These are phyloP conservation scores for Acleris sparsana DNA, from an alignment of 2,888 invertebrate genomes.

Conservation along the genomic window DNA sequence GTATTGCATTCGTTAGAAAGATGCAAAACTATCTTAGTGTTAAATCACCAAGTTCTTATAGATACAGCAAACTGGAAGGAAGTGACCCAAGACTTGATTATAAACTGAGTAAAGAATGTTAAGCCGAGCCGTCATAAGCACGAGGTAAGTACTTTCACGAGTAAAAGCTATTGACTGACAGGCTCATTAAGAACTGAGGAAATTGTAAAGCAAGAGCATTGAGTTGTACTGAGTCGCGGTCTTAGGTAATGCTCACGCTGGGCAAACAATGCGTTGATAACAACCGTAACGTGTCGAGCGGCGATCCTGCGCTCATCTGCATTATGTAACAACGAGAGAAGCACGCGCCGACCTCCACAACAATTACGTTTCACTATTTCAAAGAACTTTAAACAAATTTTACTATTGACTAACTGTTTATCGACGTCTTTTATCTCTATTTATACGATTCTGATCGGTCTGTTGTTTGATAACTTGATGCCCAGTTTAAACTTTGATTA, in stretches of 20 bases:
- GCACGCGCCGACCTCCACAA: constrained; percentile 53
- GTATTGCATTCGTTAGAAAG: not conserved
- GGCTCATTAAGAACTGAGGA: constrained; percentile 44
- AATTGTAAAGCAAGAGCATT: constrained; percentile 62
- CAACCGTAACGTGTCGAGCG: constrained; percentile 68
- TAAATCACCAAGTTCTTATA: not conserved
- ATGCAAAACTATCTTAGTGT: not conserved
- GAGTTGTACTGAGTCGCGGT: constrained; percentile 54
- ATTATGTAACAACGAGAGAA: constrained; percentile 61
- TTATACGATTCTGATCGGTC: not conserved
- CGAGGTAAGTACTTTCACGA: constrained; percentile 11
- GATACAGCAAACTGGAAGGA: not conserved
- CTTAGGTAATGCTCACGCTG: constrained; percentile 51
- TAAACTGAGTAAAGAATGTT: constrained; percentile 8
- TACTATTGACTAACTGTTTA: constrained; percentile 11
- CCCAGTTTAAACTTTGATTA: not conserved
- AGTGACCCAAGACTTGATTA: not conserved
- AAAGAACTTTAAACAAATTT: constrained; percentile 11
- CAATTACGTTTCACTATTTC: constrained; percentile 34
- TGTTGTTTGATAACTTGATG: not conserved
- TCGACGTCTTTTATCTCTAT: not conserved
- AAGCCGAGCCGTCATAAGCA: constrained; percentile 10
- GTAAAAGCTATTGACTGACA: constrained; percentile 21
- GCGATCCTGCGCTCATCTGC: constrained; percentile 64
- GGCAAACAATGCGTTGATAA: constrained; percentile 71